Evolutionary conservation across 2,888 invertebrate species (phyloP).

Genomic region (Ethmia dodecea): DNA sequence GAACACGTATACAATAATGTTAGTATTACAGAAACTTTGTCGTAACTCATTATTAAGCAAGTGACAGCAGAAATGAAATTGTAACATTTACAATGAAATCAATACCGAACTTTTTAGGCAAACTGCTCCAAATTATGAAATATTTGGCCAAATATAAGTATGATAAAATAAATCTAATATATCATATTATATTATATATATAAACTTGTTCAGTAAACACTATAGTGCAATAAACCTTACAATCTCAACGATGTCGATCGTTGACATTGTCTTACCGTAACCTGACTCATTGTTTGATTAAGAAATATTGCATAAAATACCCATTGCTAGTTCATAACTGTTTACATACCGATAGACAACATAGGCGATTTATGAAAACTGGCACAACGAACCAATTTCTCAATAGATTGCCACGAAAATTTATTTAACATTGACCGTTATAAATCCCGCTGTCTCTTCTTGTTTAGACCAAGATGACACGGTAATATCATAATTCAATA

Average conservation of each 20-base stretch:
- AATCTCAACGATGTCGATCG: conserved; percentile 49
- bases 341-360: conserved; percentile 29
- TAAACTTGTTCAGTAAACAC: no score
- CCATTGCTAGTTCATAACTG: conserved; percentile 32
- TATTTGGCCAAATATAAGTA: no score
- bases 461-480: conserved; percentile 8
- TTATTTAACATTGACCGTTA: conserved; percentile 10
- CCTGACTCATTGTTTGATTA: conserved; percentile 53
- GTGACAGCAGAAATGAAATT: no score
- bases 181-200: no score
- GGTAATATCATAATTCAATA: conserved; percentile 21
- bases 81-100: no score
- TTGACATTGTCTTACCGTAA: conserved; percentile 25
- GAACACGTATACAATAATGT: no score
- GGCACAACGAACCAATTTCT: neutral
- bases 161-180: no score
- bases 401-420: neutral
- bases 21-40: no score
- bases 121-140: no score
- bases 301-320: conserved; percentile 40
- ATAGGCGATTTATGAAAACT: neutral
- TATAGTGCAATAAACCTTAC: conserved; percentile 54
- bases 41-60: no score
- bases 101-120: no score
- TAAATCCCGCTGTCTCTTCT: conserved; percentile 11